phyloP scores from a whole-genome alignment of 2,888 invertebrate genomes.

The Teleogryllus oceanicus region DNA sequence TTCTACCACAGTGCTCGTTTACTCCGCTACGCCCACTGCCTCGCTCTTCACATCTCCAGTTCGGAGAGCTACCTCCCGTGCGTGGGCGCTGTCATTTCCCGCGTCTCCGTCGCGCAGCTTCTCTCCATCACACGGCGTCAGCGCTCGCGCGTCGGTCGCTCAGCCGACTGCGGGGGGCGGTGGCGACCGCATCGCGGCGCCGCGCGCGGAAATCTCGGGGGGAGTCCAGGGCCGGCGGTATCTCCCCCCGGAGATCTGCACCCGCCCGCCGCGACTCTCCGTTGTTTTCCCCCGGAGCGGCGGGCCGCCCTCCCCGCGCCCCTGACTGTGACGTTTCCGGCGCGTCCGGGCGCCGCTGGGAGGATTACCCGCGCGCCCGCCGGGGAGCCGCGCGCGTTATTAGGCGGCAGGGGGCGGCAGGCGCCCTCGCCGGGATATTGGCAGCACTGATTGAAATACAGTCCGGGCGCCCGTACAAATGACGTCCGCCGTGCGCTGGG shows the following conservation, averaged over 20 bases:
- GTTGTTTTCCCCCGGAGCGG: background rate
- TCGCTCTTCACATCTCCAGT: too few species aligned
- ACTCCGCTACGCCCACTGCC: too few species aligned
- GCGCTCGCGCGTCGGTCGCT: too few species aligned
- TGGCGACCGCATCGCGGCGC: background rate
- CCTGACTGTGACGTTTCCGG: constrained; percentile 10
- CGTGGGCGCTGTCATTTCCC: too few species aligned
- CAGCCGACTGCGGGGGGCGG: too few species aligned
- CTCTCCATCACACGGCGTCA: too few species aligned
- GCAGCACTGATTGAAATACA: constrained; percentile 18
- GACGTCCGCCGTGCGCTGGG: background rate
- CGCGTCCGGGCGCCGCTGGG: background rate
- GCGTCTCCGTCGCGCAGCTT: too few species aligned
- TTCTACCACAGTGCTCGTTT: too few species aligned
- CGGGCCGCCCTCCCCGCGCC: background rate
- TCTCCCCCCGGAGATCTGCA: background rate
- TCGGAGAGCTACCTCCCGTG: too few species aligned
- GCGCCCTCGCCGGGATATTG: background rate
- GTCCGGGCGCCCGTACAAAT: constrained; percentile 10
- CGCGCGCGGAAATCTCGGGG: background rate
- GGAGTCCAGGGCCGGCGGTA: background rate
- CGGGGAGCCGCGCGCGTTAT: background rate
- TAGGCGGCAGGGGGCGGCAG: background rate
- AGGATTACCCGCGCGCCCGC: constrained; percentile 18
- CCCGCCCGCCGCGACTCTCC: background rate